Evolutionary conservation across 2,888 invertebrate species (phyloP).

Genomic region (Metopia argyrocephala): DNA sequence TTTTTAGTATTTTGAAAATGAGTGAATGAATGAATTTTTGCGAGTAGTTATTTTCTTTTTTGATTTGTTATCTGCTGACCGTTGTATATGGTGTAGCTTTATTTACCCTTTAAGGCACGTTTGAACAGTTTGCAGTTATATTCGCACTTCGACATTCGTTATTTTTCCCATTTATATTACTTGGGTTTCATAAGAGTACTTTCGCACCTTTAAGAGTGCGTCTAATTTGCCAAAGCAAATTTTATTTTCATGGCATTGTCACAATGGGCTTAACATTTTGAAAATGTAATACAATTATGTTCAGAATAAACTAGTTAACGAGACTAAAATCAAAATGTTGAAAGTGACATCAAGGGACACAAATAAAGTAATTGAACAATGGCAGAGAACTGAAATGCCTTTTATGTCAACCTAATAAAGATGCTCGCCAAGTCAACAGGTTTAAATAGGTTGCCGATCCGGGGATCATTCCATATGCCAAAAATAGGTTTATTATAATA

Average conservation of each 20-base stretch:
- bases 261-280: conserved; percentile 18
- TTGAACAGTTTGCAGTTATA: conserved; percentile 71
- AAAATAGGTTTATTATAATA: too few species aligned
- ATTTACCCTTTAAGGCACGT: conserved; percentile 58
- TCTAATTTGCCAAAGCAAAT: conserved; percentile 67
- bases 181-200: conserved; percentile 50
- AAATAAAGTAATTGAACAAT: too few species aligned
- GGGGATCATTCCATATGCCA: too few species aligned
- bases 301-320: too few species aligned
- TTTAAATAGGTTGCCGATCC: too few species aligned
- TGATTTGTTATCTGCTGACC: conserved; percentile 25
- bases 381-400: too few species aligned
- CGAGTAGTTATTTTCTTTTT: conserved; percentile 19
- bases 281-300: neutral
- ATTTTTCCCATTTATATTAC: conserved; percentile 37
- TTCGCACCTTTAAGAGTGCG: conserved; percentile 72
- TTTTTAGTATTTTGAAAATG: conserved; percentile 54
- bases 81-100: conserved; percentile 53
- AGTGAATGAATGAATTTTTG: conserved; percentile 55
- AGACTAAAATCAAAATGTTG: too few species aligned
- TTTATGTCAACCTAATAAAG: too few species aligned
- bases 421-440: too few species aligned
- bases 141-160: conserved; percentile 76
- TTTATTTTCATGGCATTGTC: conserved; percentile 35
- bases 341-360: too few species aligned